phyloP scores from a whole-genome alignment of 2,113 vertebrate genomes.

The Sakesphorus luctuosus region DNA sequence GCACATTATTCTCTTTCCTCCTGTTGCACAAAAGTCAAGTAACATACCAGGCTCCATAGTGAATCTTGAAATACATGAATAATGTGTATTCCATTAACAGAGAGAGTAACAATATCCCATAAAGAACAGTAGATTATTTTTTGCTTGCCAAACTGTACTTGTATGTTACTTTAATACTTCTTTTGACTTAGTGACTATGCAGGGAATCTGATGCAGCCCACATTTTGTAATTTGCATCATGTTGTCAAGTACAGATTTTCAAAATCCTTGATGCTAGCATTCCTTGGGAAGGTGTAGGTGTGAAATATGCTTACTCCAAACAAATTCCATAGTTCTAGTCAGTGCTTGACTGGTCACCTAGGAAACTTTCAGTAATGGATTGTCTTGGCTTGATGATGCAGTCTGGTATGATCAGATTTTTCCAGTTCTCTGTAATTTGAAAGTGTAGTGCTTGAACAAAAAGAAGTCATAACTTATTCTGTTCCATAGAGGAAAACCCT shows the following conservation, averaged over 20 bases:
- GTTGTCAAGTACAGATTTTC: constrained; percentile 8
- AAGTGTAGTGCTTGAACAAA: neutral
- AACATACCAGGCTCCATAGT: neutral
- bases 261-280: constrained; percentile 18
- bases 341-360: constrained; percentile 18
- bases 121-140: neutral
- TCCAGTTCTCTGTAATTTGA: neutral
- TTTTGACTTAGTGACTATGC: neutral
- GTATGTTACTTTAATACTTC: constrained; percentile 2
- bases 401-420: constrained; percentile 9
- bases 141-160: neutral
- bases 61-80: neutral
- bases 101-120: neutral
- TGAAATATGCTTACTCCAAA: constrained; percentile 24
- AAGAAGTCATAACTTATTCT: neutral
- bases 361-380: neutral
- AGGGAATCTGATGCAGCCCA: neutral
- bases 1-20: neutral
- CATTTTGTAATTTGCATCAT: neutral
- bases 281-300: constrained; percentile 15
- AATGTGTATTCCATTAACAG: neutral
- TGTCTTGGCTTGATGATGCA: neutral
- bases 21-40: neutral
- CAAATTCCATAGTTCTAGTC: neutral
- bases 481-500: neutral